These are phyloP conservation scores for Pseudopodoces humilis DNA, from an alignment of 2,113 vertebrate species.

Conservation along the genomic window DNA sequence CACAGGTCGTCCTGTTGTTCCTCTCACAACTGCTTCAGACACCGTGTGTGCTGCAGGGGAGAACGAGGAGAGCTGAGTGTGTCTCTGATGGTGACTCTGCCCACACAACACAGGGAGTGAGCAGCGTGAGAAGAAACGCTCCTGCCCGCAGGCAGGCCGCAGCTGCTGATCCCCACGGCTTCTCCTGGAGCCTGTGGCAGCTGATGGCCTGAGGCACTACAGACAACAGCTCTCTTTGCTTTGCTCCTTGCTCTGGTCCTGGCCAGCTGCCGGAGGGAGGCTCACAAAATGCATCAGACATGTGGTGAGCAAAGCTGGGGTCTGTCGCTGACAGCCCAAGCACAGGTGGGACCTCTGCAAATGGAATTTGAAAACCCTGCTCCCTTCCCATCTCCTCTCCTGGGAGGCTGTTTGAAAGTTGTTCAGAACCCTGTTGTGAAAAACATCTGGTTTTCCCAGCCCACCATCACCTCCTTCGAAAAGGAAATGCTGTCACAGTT, in stretches of 20 bases:
- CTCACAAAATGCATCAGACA: background rate
- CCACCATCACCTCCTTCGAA: background rate
- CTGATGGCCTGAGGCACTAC: fast-evolving
- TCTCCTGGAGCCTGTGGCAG: background rate
- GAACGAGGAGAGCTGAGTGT: background rate
- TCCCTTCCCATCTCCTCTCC: background rate
- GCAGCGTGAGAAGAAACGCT: fast-evolving
- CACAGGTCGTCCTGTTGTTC: background rate
- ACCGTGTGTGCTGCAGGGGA: background rate
- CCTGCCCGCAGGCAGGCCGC: background rate
- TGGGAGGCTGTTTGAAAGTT: background rate
- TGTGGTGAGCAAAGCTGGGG: fast-evolving
- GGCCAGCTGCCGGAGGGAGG: background rate
- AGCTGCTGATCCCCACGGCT: background rate
- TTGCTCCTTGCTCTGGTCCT: background rate
- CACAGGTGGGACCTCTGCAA: background rate
- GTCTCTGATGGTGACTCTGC: fast-evolving
- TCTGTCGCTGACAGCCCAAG: fast-evolving
- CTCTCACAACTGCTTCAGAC: background rate
- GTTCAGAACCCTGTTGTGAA: background rate
- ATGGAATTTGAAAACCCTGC: background rate
- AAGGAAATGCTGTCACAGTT: background rate
- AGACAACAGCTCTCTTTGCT: background rate
- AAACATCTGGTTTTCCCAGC: background rate
- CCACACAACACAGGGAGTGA: background rate